Evolutionary conservation across 2,113 vertebrate genomes (phyloP).

Genomic region (Phyllopteryx taeniolatus): DNA sequence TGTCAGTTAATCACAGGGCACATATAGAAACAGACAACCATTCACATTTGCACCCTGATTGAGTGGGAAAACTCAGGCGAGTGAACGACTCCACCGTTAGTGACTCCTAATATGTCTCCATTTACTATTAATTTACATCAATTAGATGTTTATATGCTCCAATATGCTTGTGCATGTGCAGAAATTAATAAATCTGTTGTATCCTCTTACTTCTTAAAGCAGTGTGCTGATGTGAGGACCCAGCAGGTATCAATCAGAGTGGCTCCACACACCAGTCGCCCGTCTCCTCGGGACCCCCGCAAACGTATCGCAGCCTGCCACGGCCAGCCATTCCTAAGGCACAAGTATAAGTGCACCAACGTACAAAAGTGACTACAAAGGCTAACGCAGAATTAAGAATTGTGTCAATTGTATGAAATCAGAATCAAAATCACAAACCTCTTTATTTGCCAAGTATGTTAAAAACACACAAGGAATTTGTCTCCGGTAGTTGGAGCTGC

Average conservation of each 20-base stretch:
- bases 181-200: not conserved
- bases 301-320: constrained; percentile 93
- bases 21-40: too few species aligned
- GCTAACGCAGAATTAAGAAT: not conserved
- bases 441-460: too few species aligned
- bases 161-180: not conserved
- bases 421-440: too few species aligned
- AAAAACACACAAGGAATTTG: too few species aligned
- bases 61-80: too few species aligned
- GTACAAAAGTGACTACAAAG: not conserved
- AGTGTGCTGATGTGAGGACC: constrained; percentile 94
- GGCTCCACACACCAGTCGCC: constrained; percentile 89
- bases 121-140: too few species aligned
- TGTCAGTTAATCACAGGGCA: too few species aligned
- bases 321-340: constrained; percentile 88
- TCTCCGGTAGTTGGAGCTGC: too few species aligned
- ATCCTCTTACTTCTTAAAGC: constrained; percentile 87
- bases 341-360: not conserved
- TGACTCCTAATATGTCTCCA: too few species aligned
- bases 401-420: not conserved
- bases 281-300: constrained; percentile 82
- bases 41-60: too few species aligned
- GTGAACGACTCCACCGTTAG: too few species aligned
- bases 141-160: too few species aligned
- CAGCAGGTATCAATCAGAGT: constrained; percentile 94